These are phyloP conservation scores for Protosalanx chinensis DNA, from an alignment of 2,797 vertebrate species.

Conservation along the genomic window DNA sequence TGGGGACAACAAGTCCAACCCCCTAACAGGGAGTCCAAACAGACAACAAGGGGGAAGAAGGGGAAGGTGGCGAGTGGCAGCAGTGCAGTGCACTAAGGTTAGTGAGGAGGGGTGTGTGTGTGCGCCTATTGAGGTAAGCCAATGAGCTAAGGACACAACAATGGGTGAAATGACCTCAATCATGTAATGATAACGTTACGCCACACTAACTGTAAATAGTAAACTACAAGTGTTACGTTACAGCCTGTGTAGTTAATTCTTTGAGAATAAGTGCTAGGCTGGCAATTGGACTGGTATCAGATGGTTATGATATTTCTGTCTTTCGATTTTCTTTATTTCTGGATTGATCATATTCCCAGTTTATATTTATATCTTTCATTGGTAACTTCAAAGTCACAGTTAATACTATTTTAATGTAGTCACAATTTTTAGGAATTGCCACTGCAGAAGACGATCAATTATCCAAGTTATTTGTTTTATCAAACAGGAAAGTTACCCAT, in stretches of 20 bases:
- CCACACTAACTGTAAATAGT: too few species aligned
- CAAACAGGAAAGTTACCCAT: background rate
- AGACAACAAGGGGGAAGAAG: too few species aligned
- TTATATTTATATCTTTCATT: background rate
- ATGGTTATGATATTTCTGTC: background rate
- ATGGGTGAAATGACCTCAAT: too few species aligned
- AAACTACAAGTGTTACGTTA: too few species aligned
- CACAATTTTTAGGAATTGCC: conserved; percentile 31
- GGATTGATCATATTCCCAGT: background rate
- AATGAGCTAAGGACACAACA: too few species aligned
- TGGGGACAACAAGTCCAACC: too few species aligned
- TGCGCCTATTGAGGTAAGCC: too few species aligned
- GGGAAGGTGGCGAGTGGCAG: too few species aligned
- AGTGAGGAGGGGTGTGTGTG: too few species aligned
- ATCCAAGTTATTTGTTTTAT: conserved; percentile 29
- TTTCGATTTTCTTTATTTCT: background rate
- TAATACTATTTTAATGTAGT: conserved; percentile 52
- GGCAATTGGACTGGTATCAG: background rate
- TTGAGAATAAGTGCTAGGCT: background rate
- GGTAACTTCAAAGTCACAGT: conserved; percentile 37
- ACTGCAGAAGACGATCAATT: conserved; percentile 36
- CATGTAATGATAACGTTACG: too few species aligned
- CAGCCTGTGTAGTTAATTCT: background rate
- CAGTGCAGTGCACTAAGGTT: too few species aligned
- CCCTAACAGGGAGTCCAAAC: too few species aligned